Conservation (phyloP, 2,113 vertebrate genomes). For the Cettia cetti region DNA sequence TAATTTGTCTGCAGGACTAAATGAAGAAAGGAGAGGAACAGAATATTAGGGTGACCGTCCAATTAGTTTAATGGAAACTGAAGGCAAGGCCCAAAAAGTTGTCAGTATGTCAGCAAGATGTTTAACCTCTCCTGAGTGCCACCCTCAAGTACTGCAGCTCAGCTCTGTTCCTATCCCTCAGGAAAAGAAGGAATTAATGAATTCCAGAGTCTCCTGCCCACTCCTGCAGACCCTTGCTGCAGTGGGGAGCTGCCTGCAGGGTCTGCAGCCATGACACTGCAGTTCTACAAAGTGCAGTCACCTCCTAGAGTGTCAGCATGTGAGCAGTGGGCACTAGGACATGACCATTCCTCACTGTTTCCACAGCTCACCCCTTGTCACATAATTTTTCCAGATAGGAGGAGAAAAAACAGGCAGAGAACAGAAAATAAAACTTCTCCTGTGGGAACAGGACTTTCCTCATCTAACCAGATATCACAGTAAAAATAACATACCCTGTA, state of each 20-base stretch:
- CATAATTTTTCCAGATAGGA: neutral
- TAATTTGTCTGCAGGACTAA: neutral
- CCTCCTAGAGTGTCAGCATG: accelerated
- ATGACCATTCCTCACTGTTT: neutral
- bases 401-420: neutral
- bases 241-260: neutral
- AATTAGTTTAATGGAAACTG: neutral
- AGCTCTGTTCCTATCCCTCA: neutral
- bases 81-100: neutral
- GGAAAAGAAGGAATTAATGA: neutral
- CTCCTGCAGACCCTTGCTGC: neutral
- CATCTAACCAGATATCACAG: neutral
- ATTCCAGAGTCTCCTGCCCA: neutral
- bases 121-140: neutral
- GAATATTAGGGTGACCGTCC: neutral
- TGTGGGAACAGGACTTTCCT: neutral
- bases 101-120: neutral
- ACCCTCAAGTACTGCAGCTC: neutral
- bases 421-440: neutral
- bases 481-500: neutral
- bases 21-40: neutral
- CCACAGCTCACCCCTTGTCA: neutral
- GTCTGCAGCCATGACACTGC: neutral
- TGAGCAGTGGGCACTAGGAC: neutral
- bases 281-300: neutral